Evolutionary conservation across 2,113 vertebrate genomes (phyloP).

Genomic region (Otolemur garnettii): DNA sequence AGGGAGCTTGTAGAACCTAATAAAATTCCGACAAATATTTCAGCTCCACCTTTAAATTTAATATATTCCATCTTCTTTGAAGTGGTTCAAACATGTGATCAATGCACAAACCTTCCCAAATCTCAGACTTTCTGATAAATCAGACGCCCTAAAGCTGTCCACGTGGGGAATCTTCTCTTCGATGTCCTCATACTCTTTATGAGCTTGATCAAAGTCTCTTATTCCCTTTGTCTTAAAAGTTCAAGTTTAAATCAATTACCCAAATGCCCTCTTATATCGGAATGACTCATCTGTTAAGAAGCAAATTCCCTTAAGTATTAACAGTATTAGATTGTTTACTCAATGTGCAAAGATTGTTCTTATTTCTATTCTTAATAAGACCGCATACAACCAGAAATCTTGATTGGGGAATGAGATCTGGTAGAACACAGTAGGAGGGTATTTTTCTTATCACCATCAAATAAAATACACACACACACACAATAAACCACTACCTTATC

Average conservation of each 20-base stretch:
- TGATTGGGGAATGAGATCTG: not conserved
- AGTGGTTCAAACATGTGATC: conserved; percentile 27
- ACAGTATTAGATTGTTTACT: not conserved
- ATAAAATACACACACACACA: too few species aligned
- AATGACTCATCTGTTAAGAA: not conserved
- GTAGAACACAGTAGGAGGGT: not conserved
- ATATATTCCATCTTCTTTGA: not conserved
- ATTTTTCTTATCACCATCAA: not conserved
- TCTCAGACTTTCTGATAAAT: conserved; percentile 1
- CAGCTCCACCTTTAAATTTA: not conserved
- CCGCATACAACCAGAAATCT: not conserved
- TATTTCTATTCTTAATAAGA: not conserved
- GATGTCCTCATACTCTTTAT: not conserved
- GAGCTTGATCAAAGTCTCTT: not conserved
- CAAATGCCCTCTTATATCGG: not conserved
- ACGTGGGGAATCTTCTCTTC: not conserved
- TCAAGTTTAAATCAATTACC: not conserved
- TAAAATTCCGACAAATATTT: conserved; percentile 48
- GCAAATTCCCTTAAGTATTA: not conserved
- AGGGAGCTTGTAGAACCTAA: not conserved
- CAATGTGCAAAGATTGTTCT: not conserved
- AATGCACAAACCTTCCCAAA: not conserved
- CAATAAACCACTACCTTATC: too few species aligned
- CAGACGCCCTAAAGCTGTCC: not conserved
- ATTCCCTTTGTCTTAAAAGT: conserved; percentile 8